Base-by-base conservation (phyloP, 2,888 invertebrate species). In the Dryadula phaetusa region DNA sequence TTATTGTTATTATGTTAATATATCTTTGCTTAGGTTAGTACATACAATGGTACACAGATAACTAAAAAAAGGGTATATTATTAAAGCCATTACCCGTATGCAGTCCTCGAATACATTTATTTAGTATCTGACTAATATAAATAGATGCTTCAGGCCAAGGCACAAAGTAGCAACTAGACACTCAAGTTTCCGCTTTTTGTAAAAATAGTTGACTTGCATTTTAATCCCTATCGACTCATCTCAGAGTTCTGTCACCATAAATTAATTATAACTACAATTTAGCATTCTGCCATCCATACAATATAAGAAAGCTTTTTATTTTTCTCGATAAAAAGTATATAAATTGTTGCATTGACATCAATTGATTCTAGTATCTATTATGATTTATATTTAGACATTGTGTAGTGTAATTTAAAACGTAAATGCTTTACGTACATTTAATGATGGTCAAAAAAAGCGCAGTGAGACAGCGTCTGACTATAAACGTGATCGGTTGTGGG, bases 191-290 rank as follows among this genome's bases (percentile, higher is more conserved):
- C 28, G 28, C 46, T 44, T 60, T 60, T 60, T 60, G 25, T 44
- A 56, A 40, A 60, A 60, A 58, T 28, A 46, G 44, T 44, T 56
- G 40, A 44, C 60, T 18, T 28, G 60, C 44, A 60, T 60, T 46
- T 64, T 54, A 44, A 44, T 42, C 44, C 32, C 20, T 44, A 54
- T 54, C 63, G 63, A 54, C 16, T 37, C 54, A 54, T 44, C 54
- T 62, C 20, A 34, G 32, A 6, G 12, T 18, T 12, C 44, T 54
- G 63, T 54, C 63, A 7, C 42, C 34, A 64, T 64, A 54, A 64
- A 64, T 64, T 64, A 64, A 64, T 64, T 64, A 64, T 64, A 60
- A 46, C 46, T 54, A 46, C 46, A 28, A 64, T 54, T 54, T 54
- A 12, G 32, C 28, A 56, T 56, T 34, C 56, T 54, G 22, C 34